These are phyloP conservation scores for Atrichornis clamosus DNA, from an alignment of 2,113 vertebrate species.

Conservation along the genomic window DNA sequence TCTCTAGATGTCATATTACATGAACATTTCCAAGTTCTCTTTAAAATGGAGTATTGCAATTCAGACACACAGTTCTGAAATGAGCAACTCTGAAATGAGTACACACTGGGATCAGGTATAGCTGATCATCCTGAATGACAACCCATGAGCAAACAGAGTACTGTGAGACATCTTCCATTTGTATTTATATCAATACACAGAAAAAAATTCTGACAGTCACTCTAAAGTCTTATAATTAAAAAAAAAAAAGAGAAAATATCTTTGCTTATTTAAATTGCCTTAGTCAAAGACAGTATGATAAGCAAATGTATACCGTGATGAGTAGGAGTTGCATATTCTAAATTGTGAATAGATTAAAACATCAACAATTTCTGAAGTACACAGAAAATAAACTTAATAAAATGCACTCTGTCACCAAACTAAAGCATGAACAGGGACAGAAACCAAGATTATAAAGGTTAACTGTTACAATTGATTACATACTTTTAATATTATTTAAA, in stretches of 20 bases:
- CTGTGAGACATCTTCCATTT: not conserved
- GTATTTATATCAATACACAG: not conserved
- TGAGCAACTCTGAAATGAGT: not conserved
- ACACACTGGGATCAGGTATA: not conserved
- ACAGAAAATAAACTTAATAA: not conserved
- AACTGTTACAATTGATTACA: not conserved
- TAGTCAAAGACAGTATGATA: not conserved
- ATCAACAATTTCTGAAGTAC: not conserved
- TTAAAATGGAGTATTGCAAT: accelerated
- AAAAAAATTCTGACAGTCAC: not conserved
- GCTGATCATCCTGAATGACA: not conserved
- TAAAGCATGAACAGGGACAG: not conserved
- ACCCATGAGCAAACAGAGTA: not conserved
- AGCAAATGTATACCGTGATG: not conserved
- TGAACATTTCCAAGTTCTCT: not conserved
- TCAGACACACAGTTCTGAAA: not conserved
- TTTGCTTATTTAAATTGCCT: not conserved
- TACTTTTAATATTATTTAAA: not conserved
- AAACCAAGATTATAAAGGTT: not conserved
- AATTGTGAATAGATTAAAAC: not conserved
- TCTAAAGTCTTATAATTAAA: not conserved
- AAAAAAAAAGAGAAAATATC: too few relatives aligned
- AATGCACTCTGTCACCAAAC: not conserved
- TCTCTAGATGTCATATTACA: not conserved
- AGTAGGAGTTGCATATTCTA: not conserved